Evolutionary conservation across 2,113 vertebrate genomes (phyloP), one percentile per base, ranked within the genome.

Genomic region (Phalacrocorax carbo): DNA sequence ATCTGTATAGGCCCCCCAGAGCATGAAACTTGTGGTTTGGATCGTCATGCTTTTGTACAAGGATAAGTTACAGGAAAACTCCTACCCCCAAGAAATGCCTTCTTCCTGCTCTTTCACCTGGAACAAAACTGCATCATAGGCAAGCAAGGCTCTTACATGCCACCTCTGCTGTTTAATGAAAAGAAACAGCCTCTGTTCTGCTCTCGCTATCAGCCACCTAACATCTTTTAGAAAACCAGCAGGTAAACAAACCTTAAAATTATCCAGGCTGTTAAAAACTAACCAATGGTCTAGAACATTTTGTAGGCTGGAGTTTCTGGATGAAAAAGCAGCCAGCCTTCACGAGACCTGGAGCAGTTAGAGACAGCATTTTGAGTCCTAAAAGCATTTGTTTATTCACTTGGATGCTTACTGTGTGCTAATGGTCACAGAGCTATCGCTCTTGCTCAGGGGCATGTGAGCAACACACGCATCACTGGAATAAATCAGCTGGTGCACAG

Each of bases 341-440:
- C 58, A 64, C 15, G 68, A 77, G 62, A 83, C 3, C 68, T n/a
- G 51, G 18, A 89, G 64, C 58, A 9, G 44, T 19, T 29, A 13
- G 29, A 32, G 80, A 9, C 61, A 48, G 61, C 17, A 23, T 14
- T 46, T 32, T 2, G 2, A 85, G 57, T 6, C 29, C 62, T 69
- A 34, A 29, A 49, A 73, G 36, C 14, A 4, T 58, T 84, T 82
- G 49, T 85, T 94, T 48, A 65, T 88, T 83, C 91, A 62, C 66
- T 65, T 5, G 61, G 88, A 55, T 94, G 95, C 61, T 75, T 30
- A 40, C 27, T 75, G 86, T 11, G 3, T 75, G 95, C 64, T 86
- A 6, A 79, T 71, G 75, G 87, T 38, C 90, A 88, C 89, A 22
- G 55, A 85, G 92, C 77, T 71, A 36, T n/a, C 30, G 72, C 69